Percentiles rank a stretch among this genome's conserved stretches.
These are phyloP conservation scores for Gallinago undulata DNA, from an alignment of 2,113 vertebrate genomes.

Conservation along the genomic window DNA sequence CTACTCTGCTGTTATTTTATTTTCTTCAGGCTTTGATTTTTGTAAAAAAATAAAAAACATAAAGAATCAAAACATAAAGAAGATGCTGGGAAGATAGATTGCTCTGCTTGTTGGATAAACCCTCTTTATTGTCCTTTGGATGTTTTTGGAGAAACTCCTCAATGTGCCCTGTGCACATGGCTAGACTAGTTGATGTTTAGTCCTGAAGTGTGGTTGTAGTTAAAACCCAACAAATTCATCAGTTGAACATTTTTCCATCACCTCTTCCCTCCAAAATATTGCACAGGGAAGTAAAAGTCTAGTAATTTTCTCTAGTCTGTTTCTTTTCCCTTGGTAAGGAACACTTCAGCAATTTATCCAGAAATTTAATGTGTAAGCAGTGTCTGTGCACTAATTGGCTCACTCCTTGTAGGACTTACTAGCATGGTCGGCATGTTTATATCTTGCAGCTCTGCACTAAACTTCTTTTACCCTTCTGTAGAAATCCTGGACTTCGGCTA, in stretches of 20 bases:
- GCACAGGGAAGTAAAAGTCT: background rate
- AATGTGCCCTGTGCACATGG: background rate
- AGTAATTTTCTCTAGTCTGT: background rate
- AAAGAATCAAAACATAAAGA: constrained; percentile 69
- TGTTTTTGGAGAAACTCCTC: background rate
- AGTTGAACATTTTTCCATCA: background rate
- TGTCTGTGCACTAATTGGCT: background rate
- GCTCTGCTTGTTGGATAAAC: background rate
- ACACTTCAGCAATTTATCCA: accelerated
- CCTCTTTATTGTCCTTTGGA: background rate
- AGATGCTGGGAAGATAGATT: constrained; percentile 63
- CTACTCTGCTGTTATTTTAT: constrained; percentile 71
- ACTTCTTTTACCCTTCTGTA: constrained; percentile 61
- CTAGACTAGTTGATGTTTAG: background rate
- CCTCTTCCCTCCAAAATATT: background rate
- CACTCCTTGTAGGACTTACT: background rate
- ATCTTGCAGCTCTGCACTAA: constrained; percentile 27
- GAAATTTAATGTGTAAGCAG: background rate
- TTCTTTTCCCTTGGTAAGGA: background rate
- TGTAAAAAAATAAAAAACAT: no score
- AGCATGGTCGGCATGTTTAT: background rate
- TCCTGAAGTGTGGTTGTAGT: background rate
- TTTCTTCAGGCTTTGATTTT: constrained; percentile 81
- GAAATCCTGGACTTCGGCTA: constrained; percentile 99
- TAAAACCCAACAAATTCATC: background rate